These are phyloP conservation scores for Cryptocheilus praepositus DNA, from an alignment of 2,888 invertebrate species.

Conservation along the genomic window DNA sequence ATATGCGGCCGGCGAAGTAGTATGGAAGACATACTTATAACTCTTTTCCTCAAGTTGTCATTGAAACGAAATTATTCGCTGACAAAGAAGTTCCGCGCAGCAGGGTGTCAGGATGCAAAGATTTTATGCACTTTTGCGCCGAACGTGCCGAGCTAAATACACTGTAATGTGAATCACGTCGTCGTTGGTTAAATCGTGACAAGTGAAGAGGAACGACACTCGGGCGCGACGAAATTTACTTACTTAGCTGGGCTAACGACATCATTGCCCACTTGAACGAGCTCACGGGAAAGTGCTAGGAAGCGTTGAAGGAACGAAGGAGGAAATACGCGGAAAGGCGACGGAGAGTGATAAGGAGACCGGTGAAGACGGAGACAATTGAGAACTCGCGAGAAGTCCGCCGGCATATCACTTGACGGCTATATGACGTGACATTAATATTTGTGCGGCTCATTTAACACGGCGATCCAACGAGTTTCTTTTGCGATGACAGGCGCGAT, in stretches of 20 bases:
- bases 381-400: slow-evolving; percentile 3
- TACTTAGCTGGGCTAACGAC: slow-evolving; percentile 33
- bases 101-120: too few relatives aligned
- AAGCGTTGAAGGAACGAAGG: slow-evolving; percentile 13
- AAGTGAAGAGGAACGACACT: slow-evolving; percentile 20
- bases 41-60: too few relatives aligned
- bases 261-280: slow-evolving; percentile 38
- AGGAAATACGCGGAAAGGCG: slow-evolving; percentile 1
- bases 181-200: slow-evolving; percentile 17
- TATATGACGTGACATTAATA: slow-evolving; percentile 40
- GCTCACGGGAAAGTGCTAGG: slow-evolving; percentile 13
- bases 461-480: slow-evolving; percentile 25
- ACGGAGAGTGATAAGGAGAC: slow-evolving; percentile 6
- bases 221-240: slow-evolving; percentile 39
- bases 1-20: too few relatives aligned
- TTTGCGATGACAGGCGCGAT: too few relatives aligned
- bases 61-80: too few relatives aligned
- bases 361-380: slow-evolving; percentile 18
- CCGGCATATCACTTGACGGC: slow-evolving; percentile 19
- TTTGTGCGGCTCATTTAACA: slow-evolving; percentile 45
- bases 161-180: not conserved
- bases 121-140: too few relatives aligned
- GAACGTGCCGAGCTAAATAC: too few relatives aligned
- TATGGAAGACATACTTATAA: too few relatives aligned
- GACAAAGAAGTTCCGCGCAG: too few relatives aligned